These are phyloP conservation scores for Drosophila prosaltans DNA, from an alignment of 1,140 invertebrate species.

Conservation along the genomic window DNA sequence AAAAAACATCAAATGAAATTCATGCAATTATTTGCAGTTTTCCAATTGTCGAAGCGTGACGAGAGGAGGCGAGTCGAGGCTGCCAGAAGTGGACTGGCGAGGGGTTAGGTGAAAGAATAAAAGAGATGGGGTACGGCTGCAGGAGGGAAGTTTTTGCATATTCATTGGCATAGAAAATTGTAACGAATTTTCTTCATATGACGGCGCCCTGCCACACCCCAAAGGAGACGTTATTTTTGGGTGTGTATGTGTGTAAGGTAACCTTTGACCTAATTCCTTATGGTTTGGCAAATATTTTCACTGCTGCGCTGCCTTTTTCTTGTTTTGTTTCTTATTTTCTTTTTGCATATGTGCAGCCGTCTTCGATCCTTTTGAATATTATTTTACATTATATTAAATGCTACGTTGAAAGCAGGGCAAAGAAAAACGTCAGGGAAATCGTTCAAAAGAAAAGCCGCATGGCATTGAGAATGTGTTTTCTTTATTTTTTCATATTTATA, in stretches of 20 bases:
- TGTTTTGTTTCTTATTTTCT: neutral
- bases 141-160: slow-evolving; percentile 16
- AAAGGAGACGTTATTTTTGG: neutral
- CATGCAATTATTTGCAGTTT: slow-evolving; percentile 12
- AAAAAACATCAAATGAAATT: neutral
- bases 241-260: slow-evolving; percentile 9
- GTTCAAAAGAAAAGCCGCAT: neutral
- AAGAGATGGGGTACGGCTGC: neutral
- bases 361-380: slow-evolving; percentile 22
- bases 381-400: slow-evolving; percentile 3
- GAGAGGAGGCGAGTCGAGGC: slow-evolving; percentile 6
- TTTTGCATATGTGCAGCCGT: slow-evolving; percentile 3
- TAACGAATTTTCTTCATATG: slow-evolving; percentile 9
- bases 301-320: neutral
- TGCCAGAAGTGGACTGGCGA: neutral
- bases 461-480: slow-evolving; percentile 11
- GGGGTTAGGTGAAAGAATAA: neutral
- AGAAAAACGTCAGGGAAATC: neutral
- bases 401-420: slow-evolving; percentile 7
- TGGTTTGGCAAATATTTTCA: slow-evolving; percentile 24
- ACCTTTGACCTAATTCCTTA: slow-evolving; percentile 27
- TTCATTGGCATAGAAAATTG: slow-evolving; percentile 4
- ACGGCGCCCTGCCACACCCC: slow-evolving; percentile 5
- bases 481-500: slow-evolving; percentile 6
- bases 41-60: slow-evolving; percentile 12